Conservation (phyloP, 2,797 vertebrate genomes). For the Paguma larvata region DNA sequence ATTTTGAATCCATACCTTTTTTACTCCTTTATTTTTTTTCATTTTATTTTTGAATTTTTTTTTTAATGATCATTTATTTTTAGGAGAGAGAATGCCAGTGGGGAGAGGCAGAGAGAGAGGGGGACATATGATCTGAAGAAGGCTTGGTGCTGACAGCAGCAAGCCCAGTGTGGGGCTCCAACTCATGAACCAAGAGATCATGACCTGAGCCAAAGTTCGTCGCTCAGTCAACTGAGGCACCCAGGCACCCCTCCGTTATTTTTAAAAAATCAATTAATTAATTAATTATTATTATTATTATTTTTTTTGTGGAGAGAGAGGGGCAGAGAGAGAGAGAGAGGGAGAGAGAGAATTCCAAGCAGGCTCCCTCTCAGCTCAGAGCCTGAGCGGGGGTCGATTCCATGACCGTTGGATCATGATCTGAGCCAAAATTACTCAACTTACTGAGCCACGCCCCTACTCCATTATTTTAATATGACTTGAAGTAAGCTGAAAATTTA, state of each 20-base stretch:
- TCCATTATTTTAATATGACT: slow-evolving; percentile 22
- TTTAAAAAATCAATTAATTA: too few species aligned
- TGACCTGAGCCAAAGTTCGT: too few species aligned
- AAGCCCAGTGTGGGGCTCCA: too few species aligned
- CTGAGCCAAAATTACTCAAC: neutral
- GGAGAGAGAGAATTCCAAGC: neutral
- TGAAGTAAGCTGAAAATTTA: slow-evolving; percentile 50
- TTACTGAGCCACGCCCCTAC: neutral
- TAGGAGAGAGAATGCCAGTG: too few species aligned
- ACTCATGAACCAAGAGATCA: too few species aligned
- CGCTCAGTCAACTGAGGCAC: too few species aligned
- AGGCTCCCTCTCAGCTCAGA: neutral
- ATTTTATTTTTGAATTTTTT: neutral
- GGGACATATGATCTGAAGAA: neutral
- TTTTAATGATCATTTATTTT: neutral
- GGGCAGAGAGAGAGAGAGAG: neutral
- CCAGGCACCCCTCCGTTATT: too few species aligned
- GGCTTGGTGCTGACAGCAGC: too few species aligned
- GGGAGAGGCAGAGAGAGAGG: neutral
- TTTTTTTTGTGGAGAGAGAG: neutral
- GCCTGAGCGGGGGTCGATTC: neutral
- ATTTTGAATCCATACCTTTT: slow-evolving; percentile 55
- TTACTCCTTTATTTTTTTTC: slow-evolving; percentile 30
- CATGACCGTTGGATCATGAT: neutral
- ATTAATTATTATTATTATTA: too few species aligned